phyloP scores from a whole-genome alignment of 2,888 invertebrate genomes.

The Halocaridina rubra region DNA sequence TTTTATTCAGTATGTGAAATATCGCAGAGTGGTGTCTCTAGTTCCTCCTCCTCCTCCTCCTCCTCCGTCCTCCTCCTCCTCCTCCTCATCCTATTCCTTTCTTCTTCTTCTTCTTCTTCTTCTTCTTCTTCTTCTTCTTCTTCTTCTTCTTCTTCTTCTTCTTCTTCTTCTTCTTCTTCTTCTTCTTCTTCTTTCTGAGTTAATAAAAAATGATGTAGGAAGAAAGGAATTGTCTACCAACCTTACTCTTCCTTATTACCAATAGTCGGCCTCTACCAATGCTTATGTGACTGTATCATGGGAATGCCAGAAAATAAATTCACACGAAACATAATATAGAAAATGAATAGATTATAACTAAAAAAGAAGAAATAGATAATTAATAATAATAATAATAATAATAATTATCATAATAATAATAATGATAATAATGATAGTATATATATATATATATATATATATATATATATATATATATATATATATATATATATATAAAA shows the following conservation, averaged over 20 bases:
- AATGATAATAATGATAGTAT: too few species aligned
- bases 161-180: too few species aligned
- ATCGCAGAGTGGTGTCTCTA: too few species aligned
- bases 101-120: background rate
- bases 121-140: background rate
- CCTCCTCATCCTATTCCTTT: background rate
- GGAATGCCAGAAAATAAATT: background rate
- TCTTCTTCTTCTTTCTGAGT: too few species aligned
- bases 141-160: background rate
- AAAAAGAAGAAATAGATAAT: background rate
- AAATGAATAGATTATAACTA: background rate
- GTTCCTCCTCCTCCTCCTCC: background rate
- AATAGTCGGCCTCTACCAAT: background rate
- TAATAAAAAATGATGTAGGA: too few species aligned
- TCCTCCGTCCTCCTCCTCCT: background rate
- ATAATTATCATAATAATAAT: too few species aligned
- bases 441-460: background rate
- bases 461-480: background rate
- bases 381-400: background rate
- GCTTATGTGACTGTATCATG: background rate
- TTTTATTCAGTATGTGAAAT: too few species aligned
- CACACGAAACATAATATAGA: background rate
- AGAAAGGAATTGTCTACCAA: background rate
- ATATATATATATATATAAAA: constrained; percentile 2
- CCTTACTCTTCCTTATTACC: background rate